These are phyloP conservation scores for Anarrhichthys ocellatus DNA, from an alignment of 2,113 vertebrate genomes.

Conservation along the genomic window DNA sequence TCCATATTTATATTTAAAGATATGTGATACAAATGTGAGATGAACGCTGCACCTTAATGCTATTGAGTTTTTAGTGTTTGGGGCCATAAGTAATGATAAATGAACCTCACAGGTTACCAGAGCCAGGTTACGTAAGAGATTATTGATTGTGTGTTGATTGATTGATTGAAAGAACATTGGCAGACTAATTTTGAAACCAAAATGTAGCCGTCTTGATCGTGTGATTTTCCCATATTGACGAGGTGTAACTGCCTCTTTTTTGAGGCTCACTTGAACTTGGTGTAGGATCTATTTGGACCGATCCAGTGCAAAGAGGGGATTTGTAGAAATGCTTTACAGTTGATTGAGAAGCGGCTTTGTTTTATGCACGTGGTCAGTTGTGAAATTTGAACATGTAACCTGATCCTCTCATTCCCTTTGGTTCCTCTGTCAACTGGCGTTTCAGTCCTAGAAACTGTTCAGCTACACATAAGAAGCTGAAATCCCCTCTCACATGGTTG, in stretches of 20 bases:
- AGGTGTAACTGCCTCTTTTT: neutral
- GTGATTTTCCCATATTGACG: neutral
- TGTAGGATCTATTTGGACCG: too few relatives aligned
- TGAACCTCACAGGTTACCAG: neutral
- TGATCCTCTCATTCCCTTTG: conserved; percentile 12
- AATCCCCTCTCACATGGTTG: conserved; percentile 55
- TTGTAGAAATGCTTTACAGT: neutral
- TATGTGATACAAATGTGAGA: neutral
- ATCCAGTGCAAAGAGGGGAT: neutral
- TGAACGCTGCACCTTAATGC: neutral
- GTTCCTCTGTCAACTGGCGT: conserved; percentile 17
- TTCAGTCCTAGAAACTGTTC: conserved; percentile 34
- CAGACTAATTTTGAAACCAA: neutral
- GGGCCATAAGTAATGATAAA: neutral
- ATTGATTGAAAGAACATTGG: neutral
- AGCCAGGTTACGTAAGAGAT: neutral
- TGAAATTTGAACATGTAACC: conserved; percentile 38
- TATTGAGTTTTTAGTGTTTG: neutral
- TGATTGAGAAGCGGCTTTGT: conserved; percentile 24
- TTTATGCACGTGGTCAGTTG: neutral
- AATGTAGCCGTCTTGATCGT: neutral
- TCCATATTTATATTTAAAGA: neutral
- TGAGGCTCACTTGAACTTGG: neutral
- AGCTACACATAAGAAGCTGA: conserved; percentile 35
- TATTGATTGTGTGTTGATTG: neutral